phyloP scores from a whole-genome alignment of 2,888 invertebrate genomes.

The Drosophila gaucha region DNA sequence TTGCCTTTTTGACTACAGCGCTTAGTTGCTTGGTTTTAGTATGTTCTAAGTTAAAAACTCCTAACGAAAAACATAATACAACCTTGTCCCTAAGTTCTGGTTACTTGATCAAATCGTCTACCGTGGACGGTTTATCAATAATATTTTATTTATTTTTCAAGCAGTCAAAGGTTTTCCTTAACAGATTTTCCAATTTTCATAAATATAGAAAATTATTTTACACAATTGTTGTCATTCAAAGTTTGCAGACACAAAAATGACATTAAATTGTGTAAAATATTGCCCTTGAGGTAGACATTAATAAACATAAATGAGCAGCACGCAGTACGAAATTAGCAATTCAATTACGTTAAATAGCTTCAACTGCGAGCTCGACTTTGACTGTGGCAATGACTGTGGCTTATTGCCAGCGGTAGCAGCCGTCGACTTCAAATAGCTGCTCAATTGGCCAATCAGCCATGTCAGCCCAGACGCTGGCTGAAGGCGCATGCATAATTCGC shows the following conservation, averaged over 20 bases:
- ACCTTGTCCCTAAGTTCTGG: no score
- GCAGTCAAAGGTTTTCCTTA: no score
- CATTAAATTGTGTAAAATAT: background rate
- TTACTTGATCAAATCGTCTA: no score
- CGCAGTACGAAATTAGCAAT: slow-evolving; percentile 63
- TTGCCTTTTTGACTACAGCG: no score
- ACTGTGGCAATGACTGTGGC: slow-evolving; percentile 12
- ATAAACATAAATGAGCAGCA: slow-evolving; percentile 66
- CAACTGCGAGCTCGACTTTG: slow-evolving; percentile 22
- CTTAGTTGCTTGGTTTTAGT: no score
- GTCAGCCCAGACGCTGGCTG: slow-evolving; percentile 33
- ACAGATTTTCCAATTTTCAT: background rate
- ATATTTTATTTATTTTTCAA: no score
- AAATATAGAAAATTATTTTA: background rate
- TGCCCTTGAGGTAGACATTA: slow-evolving; percentile 39
- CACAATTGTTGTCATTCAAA: background rate
- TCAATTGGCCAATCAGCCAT: slow-evolving; percentile 66
- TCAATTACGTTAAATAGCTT: slow-evolving; percentile 70
- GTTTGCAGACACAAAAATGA: background rate
- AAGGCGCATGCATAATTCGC: slow-evolving; percentile 75
- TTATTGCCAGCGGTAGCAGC: slow-evolving; percentile 16
- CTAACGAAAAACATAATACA: no score
- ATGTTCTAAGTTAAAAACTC: no score
- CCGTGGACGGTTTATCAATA: no score
- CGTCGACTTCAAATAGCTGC: slow-evolving; percentile 46